A percentile compares a stretch with the other conserved stretches of the same genome.
Conservation (phyloP, 2,113 vertebrate species). For the Odontesthes bonariensis region DNA sequence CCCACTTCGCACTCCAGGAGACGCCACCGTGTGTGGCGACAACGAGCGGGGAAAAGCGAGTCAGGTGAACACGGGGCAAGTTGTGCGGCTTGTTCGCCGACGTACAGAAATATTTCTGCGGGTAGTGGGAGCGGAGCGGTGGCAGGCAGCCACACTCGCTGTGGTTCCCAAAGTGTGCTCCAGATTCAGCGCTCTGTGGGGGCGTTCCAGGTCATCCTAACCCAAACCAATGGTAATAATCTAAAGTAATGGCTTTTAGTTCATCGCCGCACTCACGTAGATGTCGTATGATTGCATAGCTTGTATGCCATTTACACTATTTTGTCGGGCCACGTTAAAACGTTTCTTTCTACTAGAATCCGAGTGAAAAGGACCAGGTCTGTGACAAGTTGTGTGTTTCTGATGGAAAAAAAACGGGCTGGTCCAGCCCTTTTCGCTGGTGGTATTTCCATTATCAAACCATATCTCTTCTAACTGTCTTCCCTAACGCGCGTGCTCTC, state of each 20-base stretch:
- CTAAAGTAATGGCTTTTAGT: not conserved
- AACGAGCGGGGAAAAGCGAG: slow-evolving; percentile 1
- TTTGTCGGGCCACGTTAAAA: not conserved
- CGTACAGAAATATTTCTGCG: slow-evolving; percentile 33
- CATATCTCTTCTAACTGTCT: no score
- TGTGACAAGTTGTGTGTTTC: not conserved
- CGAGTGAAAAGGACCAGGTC: no score
- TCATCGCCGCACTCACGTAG: not conserved
- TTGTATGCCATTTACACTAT: not conserved
- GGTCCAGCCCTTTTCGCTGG: no score
- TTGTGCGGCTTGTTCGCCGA: slow-evolving; percentile 43
- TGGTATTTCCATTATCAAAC: no score
- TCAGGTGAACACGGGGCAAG: slow-evolving; percentile 4
- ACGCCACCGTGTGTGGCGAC: slow-evolving; percentile 5
- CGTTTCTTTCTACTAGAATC: no score
- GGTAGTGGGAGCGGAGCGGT: slow-evolving; percentile 29
- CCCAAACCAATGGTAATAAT: not conserved
- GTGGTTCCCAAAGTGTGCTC: slow-evolving; percentile 27
- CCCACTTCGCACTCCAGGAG: slow-evolving; percentile 47
- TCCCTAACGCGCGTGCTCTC: no score
- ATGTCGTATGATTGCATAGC: not conserved
- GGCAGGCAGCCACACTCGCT: not conserved
- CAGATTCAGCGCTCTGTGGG: slow-evolving; percentile 18
- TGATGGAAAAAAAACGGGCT: no score
- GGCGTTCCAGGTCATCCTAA: slow-evolving; percentile 30